Percentiles rank a stretch among this genome's conserved stretches.
Conservation (phyloP, 2,888 invertebrate species). For the Parnassius orleans region DNA sequence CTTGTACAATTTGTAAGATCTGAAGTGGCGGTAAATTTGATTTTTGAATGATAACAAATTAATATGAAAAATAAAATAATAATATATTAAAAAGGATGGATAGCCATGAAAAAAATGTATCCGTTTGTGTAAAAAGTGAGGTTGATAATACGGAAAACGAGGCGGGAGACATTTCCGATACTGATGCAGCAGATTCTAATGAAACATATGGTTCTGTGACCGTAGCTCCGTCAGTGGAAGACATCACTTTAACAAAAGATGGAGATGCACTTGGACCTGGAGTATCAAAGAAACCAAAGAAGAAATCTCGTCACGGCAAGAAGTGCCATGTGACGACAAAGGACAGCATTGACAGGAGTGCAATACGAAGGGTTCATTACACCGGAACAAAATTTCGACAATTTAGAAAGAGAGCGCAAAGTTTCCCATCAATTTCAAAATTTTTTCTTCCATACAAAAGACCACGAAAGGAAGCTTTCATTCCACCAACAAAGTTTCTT, state of each 20-base stretch:
- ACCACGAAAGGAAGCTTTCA: slow-evolving; percentile 86
- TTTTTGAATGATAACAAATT: slow-evolving; percentile 50
- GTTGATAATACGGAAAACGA: slow-evolving; percentile 50
- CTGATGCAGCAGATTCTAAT: slow-evolving; percentile 50
- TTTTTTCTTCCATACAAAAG: slow-evolving; percentile 88
- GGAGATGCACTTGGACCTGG: slow-evolving; percentile 47
- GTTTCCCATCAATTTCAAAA: slow-evolving; percentile 85
- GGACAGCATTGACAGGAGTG: slow-evolving; percentile 63
- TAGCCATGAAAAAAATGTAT: slow-evolving; percentile 62
- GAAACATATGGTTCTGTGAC: slow-evolving; percentile 52
- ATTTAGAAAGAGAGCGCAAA: slow-evolving; percentile 84
- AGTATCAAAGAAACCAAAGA: slow-evolving; percentile 65
- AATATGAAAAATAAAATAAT: slow-evolving; percentile 47
- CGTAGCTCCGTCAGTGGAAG: slow-evolving; percentile 44
- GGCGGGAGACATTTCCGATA: slow-evolving; percentile 58
- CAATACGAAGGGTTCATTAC: slow-evolving; percentile 66
- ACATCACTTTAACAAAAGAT: slow-evolving; percentile 60
- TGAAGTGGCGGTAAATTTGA: slow-evolving; percentile 77
- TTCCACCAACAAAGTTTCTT: slow-evolving; percentile 95
- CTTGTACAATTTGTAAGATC: slow-evolving; percentile 74
- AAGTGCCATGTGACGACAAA: slow-evolving; percentile 65
- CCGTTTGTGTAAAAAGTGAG: slow-evolving; percentile 48
- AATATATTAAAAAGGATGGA: slow-evolving; percentile 56
- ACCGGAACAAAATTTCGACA: slow-evolving; percentile 71
- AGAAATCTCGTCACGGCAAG: slow-evolving; percentile 71